Evolutionary conservation across 35 echinoderm and acorn worm genomes (phyloP), one percentile per base, ranked within the genome.

Genomic region (Ophioderma brevispina): DNA sequence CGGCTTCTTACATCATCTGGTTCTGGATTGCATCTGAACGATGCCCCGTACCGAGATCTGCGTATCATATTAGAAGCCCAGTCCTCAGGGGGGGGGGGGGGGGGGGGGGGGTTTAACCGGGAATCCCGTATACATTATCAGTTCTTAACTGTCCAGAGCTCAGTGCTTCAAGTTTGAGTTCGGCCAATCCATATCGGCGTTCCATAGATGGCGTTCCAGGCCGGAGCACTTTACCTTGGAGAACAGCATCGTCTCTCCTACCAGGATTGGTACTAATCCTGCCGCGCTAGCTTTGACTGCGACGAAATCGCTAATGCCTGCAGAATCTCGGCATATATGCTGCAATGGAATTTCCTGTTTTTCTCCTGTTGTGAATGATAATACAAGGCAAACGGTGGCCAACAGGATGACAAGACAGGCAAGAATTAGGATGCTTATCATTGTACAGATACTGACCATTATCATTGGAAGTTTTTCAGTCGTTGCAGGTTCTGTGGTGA

Each of bases 391-490:
- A 11, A 70, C 37, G 10, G 55, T 63, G 13, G 63, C 15, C 36
- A 85, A 25, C 13, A 85, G 83, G 19, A 85, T n/a, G 10, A 59
- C 83, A n/a, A 64, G 25, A 21, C 50, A 49, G 13, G 70, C 63
- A 19, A 85, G 55, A 1, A 85, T 70, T 23, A 85, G 32, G 6
- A 85, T 85, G 52, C 63, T 85, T n/a, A 85, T 59, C n/a, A n/a
- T 75, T 75, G 2, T 75, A 23, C 15, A n/a, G 17, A 63, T 15
- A 15, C 15, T 4, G 21, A 2, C 1, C 75, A n/a, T 76, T n/a
- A 76, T 76, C 35, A 31, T 31, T 25, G 77, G 15, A 14, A 38
- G 0, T 36, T 33, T 79, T 25, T 4, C 77, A 5, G 77, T 33
- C 17, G 77, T 33, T 34, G 18, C 41, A 38, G 77, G 19, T 33